These are phyloP conservation scores for Narcine bancroftii DNA, from an alignment of 2,113 vertebrate genomes.

Conservation along the genomic window DNA sequence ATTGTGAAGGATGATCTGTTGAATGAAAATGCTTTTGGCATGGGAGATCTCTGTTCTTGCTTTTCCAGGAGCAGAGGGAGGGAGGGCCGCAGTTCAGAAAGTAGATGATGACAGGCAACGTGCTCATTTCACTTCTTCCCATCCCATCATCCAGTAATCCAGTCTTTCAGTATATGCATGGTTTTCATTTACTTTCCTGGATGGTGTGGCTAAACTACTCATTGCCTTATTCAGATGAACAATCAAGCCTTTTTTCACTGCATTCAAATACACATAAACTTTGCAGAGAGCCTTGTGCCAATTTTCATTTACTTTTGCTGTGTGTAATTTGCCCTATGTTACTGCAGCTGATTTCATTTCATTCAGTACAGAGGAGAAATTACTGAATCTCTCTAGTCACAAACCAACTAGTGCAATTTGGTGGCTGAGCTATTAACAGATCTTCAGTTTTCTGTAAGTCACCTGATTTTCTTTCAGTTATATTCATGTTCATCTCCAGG, in stretches of 20 bases:
- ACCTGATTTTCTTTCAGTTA: not conserved
- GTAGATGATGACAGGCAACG: too few relatives aligned
- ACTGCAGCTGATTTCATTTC: not conserved
- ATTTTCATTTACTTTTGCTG: not conserved
- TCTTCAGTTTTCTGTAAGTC: not conserved
- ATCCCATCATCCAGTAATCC: too few relatives aligned
- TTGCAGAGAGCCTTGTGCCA: not conserved
- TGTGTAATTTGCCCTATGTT: not conserved
- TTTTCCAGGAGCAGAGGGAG: too few relatives aligned
- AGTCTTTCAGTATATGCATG: too few relatives aligned
- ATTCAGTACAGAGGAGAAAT: not conserved
- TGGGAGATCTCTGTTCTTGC: too few relatives aligned
- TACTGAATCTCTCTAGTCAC: not conserved
- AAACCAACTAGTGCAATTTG: not conserved
- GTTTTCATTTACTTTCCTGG: not conserved
- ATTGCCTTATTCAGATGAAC: not conserved
- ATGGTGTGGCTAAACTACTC: not conserved
- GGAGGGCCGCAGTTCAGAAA: too few relatives aligned
- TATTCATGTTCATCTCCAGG: not conserved
- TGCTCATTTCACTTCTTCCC: too few relatives aligned
- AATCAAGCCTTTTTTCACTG: not conserved
- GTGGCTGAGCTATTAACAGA: not conserved
- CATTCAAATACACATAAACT: not conserved
- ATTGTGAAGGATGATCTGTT: too few relatives aligned
- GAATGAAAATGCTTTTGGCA: too few relatives aligned